These are phyloP conservation scores for Drosophila truncata DNA, from an alignment of 1,140 invertebrate species.

Conservation along the genomic window DNA sequence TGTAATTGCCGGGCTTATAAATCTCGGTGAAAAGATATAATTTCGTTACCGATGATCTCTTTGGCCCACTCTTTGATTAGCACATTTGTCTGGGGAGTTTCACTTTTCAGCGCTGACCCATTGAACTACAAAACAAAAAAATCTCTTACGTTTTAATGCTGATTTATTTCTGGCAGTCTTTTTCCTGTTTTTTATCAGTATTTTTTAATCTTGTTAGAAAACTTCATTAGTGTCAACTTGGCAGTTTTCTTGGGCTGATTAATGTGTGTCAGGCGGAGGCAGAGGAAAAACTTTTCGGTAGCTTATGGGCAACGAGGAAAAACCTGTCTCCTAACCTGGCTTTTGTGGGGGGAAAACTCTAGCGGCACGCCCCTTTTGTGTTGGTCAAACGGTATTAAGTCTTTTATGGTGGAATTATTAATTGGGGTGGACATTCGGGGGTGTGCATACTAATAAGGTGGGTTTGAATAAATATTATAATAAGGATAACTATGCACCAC, in stretches of 20 bases:
- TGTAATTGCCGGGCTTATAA: slow-evolving; percentile 79
- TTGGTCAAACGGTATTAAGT: slow-evolving; percentile 71
- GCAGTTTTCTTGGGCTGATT: slow-evolving; percentile 60
- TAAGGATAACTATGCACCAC: slow-evolving; percentile 33
- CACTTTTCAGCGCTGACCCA: slow-evolving; percentile 74
- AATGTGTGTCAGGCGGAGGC: slow-evolving; percentile 64
- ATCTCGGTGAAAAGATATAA: slow-evolving; percentile 78
- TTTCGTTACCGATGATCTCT: slow-evolving; percentile 66
- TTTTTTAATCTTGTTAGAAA: slow-evolving; percentile 74
- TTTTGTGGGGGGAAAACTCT: slow-evolving; percentile 14
- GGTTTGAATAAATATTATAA: slow-evolving; percentile 25
- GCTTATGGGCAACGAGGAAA: slow-evolving; percentile 24
- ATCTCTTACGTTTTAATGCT: slow-evolving; percentile 28
- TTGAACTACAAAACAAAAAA: slow-evolving; percentile 58
- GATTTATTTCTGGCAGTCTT: slow-evolving; percentile 35
- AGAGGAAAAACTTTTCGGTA: slow-evolving; percentile 57
- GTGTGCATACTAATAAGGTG: slow-evolving; percentile 47
- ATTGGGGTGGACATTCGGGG: slow-evolving; percentile 63
- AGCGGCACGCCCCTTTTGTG: slow-evolving; percentile 67
- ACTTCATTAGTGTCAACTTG: slow-evolving; percentile 81
- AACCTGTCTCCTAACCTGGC: slow-evolving; percentile 36
- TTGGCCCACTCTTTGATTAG: slow-evolving; percentile 65
- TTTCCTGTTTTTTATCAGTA: slow-evolving; percentile 56
- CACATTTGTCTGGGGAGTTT: slow-evolving; percentile 75
- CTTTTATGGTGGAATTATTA: slow-evolving; percentile 71